A percentile compares a stretch with the other conserved stretches of the same genome.
phyloP scores from a whole-genome alignment of 2,113 vertebrate genomes.

The western clawed frog (Xenopus tropicalis) region DNA sequence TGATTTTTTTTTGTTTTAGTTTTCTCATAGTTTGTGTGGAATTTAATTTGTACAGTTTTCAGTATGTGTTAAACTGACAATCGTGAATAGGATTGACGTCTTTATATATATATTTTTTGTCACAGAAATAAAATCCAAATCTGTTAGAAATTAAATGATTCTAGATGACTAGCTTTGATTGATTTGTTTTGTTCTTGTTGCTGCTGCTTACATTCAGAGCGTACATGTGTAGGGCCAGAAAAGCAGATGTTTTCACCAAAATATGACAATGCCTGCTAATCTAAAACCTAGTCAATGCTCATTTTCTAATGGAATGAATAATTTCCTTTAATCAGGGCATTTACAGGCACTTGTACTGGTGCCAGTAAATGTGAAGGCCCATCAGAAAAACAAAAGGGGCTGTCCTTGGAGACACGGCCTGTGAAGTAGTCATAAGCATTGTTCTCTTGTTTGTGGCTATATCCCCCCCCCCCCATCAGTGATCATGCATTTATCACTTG shows the following conservation, averaged over 20 bases:
- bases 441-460: not conserved
- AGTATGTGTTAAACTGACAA: constrained; percentile 61
- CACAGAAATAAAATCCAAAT: constrained; percentile 56
- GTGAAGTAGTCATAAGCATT: constrained; percentile 8
- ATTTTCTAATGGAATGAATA: constrained; percentile 20
- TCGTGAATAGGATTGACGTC: constrained; percentile 58
- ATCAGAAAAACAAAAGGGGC: constrained; percentile 24
- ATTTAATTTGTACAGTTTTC: constrained; percentile 51
- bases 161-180: not conserved
- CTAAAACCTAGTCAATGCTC: constrained; percentile 4
- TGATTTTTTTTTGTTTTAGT: constrained; percentile 20
- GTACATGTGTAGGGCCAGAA: not conserved
- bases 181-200: not conserved
- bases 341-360: constrained; percentile 21
- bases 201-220: not conserved
- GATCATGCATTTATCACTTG: no score
- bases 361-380: constrained; percentile 22
- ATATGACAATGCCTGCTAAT: constrained; percentile 7
- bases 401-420: constrained; percentile 5
- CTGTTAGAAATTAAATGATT: constrained; percentile 56
- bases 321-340: constrained; percentile 22
- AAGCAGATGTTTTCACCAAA: constrained; percentile 20
- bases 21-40: constrained; percentile 52
- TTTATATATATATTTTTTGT: constrained; percentile 54
- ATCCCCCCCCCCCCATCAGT: no score